These are phyloP conservation scores for Bergia sp. DNA, from an alignment of 92 coral and sea anemone species.

Conservation along the genomic window DNA sequence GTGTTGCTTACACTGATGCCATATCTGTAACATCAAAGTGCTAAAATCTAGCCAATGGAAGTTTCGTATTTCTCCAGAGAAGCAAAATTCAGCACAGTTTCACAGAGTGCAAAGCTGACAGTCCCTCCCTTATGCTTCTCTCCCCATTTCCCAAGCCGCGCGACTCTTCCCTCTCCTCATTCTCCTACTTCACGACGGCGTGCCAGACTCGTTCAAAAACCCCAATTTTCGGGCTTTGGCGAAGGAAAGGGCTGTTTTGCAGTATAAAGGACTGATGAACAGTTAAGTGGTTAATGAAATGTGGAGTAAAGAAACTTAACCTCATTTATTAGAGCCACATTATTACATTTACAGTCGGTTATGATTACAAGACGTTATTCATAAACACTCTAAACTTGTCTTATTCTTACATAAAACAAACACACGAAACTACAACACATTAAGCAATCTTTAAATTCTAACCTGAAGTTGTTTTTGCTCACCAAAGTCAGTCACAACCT, in stretches of 20 bases:
- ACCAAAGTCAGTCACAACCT: constrained; percentile 65
- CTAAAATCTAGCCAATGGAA: too few relatives aligned
- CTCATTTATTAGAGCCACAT: neutral
- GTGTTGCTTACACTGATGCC: too few relatives aligned
- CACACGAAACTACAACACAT: neutral
- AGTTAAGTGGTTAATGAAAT: neutral
- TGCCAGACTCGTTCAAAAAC: too few relatives aligned
- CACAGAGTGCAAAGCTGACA: too few relatives aligned
- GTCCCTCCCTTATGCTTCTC: too few relatives aligned
- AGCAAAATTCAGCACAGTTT: too few relatives aligned
- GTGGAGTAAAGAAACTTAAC: neutral
- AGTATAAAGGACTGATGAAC: neutral
- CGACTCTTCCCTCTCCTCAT: too few relatives aligned
- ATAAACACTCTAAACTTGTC: neutral
- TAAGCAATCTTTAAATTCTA: constrained; percentile 39
- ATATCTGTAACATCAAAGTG: too few relatives aligned
- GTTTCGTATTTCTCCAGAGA: too few relatives aligned
- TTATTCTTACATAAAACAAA: neutral
- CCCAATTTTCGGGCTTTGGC: too few relatives aligned
- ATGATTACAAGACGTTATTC: neutral
- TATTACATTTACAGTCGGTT: neutral
- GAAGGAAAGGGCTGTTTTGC: neutral
- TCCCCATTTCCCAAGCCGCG: too few relatives aligned
- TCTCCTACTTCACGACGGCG: too few relatives aligned
- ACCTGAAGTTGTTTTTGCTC: constrained; percentile 68